phyloP scores from a whole-genome alignment of 2,888 invertebrate genomes.

The Lucinisca nassula region DNA sequence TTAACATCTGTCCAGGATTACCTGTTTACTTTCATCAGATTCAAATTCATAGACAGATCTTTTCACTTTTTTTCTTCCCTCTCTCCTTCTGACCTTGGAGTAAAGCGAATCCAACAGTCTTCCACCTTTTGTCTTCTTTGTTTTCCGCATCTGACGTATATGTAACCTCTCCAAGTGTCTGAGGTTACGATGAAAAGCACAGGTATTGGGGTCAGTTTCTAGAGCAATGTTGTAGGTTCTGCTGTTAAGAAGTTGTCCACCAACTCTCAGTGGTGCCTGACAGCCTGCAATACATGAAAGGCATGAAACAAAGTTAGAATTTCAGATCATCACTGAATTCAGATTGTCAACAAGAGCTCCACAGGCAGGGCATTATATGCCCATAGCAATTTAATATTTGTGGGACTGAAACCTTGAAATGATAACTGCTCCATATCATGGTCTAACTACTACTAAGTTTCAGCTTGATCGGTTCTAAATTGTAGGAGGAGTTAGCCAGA shows the following conservation, averaged over 20 bases:
- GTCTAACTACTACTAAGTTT: too few relatives aligned
- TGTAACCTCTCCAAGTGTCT: slow-evolving; percentile 77
- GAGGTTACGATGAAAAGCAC: slow-evolving; percentile 75
- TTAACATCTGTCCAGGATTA: too few relatives aligned
- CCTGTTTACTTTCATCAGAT: slow-evolving; percentile 20
- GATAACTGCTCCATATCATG: too few relatives aligned
- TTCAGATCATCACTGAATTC: too few relatives aligned
- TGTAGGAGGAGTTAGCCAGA: too few relatives aligned
- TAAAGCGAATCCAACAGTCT: not conserved
- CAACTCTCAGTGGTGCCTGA: slow-evolving; percentile 36
- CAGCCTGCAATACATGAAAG: slow-evolving; percentile 81
- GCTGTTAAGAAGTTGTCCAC: slow-evolving; percentile 75
- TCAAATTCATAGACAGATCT: slow-evolving; percentile 42
- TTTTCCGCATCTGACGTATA: slow-evolving; percentile 59
- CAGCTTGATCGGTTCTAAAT: too few relatives aligned
- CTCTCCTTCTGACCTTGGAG: not conserved
- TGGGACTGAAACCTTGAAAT: too few relatives aligned
- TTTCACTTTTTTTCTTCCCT: not conserved
- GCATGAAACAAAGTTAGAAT: too few relatives aligned
- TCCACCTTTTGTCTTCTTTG: not conserved
- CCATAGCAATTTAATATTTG: too few relatives aligned
- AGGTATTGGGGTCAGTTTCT: slow-evolving; percentile 80
- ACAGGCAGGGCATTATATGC: too few relatives aligned
- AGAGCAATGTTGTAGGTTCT: slow-evolving; percentile 81
- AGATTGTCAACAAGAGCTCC: too few relatives aligned